phyloP scores from a whole-genome alignment of 1,140 invertebrate genomes.

The Trichonephila inaurata region DNA sequence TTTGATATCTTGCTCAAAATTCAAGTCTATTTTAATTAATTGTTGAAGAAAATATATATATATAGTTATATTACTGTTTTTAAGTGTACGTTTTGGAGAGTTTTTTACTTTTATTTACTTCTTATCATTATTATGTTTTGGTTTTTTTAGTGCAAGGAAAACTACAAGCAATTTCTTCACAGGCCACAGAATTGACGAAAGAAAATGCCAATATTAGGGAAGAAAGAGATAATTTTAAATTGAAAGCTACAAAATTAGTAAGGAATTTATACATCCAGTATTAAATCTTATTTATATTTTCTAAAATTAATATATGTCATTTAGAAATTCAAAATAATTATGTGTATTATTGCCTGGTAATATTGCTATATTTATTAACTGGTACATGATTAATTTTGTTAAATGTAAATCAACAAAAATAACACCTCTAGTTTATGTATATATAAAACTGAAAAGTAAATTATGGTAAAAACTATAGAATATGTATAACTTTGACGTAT shows the following conservation, averaged over 20 bases:
- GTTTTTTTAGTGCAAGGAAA: constrained; percentile 57
- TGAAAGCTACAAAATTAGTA: constrained; percentile 59
- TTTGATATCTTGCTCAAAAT: too few relatives aligned
- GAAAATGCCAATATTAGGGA: constrained; percentile 51
- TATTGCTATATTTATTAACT: too few relatives aligned
- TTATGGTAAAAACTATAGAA: too few relatives aligned
- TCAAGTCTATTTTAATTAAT: neutral
- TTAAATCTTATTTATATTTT: too few relatives aligned
- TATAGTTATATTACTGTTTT: neutral
- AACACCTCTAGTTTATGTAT: too few relatives aligned
- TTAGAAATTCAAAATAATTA: too few relatives aligned
- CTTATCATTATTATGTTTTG: neutral
- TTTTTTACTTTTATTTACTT: neutral
- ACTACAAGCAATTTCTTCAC: constrained; percentile 31
- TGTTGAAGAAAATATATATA: neutral
- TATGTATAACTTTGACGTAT: too few relatives aligned
- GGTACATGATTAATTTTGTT: too few relatives aligned
- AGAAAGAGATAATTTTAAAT: constrained; percentile 70
- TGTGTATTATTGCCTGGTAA: too few relatives aligned
- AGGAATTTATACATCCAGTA: neutral
- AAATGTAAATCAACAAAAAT: too few relatives aligned
- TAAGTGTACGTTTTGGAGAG: neutral
- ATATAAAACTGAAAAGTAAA: too few relatives aligned
- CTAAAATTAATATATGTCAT: too few relatives aligned
- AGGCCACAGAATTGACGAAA: constrained; percentile 36